Percentiles rank a stretch among this genome's conserved stretches.
Evolutionary conservation across 2,888 invertebrate genomes (phyloP).

Genomic region (Metacarcinus magister): DNA sequence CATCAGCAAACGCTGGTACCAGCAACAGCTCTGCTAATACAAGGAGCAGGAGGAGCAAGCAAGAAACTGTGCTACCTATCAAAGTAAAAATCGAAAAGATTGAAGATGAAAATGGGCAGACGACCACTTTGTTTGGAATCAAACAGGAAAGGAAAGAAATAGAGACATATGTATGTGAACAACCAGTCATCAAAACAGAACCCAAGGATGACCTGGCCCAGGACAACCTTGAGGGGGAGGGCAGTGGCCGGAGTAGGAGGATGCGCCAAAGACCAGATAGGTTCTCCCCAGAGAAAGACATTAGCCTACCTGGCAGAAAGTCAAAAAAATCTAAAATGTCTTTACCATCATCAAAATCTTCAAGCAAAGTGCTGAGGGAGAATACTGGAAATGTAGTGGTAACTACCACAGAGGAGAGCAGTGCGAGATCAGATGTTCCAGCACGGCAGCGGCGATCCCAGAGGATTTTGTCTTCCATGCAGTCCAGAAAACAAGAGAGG

Average conservation of each 20-base stretch:
- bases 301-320: not conserved
- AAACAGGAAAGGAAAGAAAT: not conserved
- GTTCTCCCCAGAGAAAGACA: conserved; percentile 49
- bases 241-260: not conserved
- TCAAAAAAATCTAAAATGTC: not conserved
- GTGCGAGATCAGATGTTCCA: not conserved
- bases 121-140: not conserved
- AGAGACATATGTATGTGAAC: not conserved
- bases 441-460: not conserved
- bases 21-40: not conserved
- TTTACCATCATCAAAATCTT: not conserved
- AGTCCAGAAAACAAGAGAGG: not conserved
- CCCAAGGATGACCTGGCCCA: not conserved
- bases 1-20: not conserved
- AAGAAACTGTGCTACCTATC: not conserved
- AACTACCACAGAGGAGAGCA: not conserved
- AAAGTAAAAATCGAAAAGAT: conserved; percentile 21
- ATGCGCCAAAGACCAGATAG: conserved; percentile 35
- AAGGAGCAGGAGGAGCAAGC: not conserved
- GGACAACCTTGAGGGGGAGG: not conserved
- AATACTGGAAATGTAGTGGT: not conserved
- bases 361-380: not conserved
- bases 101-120: not conserved
- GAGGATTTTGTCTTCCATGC: not conserved
- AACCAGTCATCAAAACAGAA: not conserved